Base-by-base conservation (phyloP, 2,888 invertebrate species). In the Erebia palarica region DNA sequence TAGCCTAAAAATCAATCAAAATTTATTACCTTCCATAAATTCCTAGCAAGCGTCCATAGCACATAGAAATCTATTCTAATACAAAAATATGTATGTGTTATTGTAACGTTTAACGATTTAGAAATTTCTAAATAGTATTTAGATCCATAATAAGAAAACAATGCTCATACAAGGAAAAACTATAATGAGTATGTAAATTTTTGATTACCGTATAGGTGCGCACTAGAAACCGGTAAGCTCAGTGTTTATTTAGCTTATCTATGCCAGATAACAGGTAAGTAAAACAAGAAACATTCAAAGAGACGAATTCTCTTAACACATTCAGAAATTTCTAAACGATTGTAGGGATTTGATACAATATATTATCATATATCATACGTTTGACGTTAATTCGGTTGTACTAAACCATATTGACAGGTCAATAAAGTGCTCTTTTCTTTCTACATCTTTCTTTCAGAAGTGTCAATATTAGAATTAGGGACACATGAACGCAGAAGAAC, bases 21-120 rank as follows among this genome's bases (percentile, higher is more conserved):
- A 49, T 51, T 11, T 13, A 36, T 36, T 55, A 44, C 16, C 13
- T 59, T n/a, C 16, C 44, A 18, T 44, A 71, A 49, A 69, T 67
- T 58, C 65, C 72, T 63, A 69, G 42, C 61, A 57, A 71, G 68
- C 75, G 71, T 73, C 76, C 71, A 51, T 69, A 74, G 75, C 76
- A 71, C 61, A 70, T 72, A 75, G 76, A 72, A 73, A 75, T 75
- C 75, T 59, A 36, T 7, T 36, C 7, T 36, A 66, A 66, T 72
- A 74, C 63, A 66, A 73, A 73, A 74, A 72, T 68, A 75, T 49
- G 16, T 65, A 42, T 55, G 55, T 18, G 21, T 3, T 44, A 51
- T 63, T 61, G 47, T 65, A 53, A 14, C 14, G 13, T 47, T 49
- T 3, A 47, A 63, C n/a, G 18, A 21, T 63, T 63, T 63, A 63